phyloP scores from a whole-genome alignment of 1,140 invertebrate genomes.

The Solen grandis region DNA sequence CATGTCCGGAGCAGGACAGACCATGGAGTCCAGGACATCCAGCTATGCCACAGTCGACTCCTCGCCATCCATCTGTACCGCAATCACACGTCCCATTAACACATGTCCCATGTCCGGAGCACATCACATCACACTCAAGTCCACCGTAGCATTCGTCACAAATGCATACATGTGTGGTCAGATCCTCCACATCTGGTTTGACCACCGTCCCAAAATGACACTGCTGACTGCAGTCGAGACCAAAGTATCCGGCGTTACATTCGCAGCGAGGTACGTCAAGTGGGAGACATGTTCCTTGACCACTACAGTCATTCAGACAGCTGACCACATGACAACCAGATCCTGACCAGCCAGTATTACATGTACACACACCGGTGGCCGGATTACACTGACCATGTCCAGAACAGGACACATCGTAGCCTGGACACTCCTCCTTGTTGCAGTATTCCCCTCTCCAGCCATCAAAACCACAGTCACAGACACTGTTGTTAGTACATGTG shows the following conservation, averaged over 20 bases:
- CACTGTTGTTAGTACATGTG: constrained; percentile 48
- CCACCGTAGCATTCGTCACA: constrained; percentile 61
- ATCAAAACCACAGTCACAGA: constrained; percentile 62
- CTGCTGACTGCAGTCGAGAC: constrained; percentile 61
- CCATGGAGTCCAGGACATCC: constrained; percentile 60
- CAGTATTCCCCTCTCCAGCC: constrained; percentile 58
- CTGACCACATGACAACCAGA: constrained; percentile 58
- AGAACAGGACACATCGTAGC: constrained; percentile 54
- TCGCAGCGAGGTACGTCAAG: constrained; percentile 52
- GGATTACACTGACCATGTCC: constrained; percentile 57
- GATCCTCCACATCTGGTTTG: constrained; percentile 35
- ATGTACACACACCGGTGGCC: constrained; percentile 56
- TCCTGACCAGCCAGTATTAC: constrained; percentile 65
- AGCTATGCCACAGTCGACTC: constrained; percentile 63
- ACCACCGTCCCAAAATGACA: constrained; percentile 66
- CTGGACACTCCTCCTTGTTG: constrained; percentile 58
- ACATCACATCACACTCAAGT: constrained; percentile 52
- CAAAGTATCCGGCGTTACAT: constrained; percentile 68
- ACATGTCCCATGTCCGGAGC: constrained; percentile 55
- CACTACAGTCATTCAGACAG: constrained; percentile 66
- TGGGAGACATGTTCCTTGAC: constrained; percentile 55
- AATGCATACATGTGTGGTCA: constrained; percentile 48
- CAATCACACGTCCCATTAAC: constrained; percentile 55
- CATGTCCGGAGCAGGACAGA: constrained; percentile 55
- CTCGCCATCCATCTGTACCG: constrained; percentile 62